phyloP scores from a whole-genome alignment of 2,113 vertebrate species.

The Tautogolabrus adspersus region DNA sequence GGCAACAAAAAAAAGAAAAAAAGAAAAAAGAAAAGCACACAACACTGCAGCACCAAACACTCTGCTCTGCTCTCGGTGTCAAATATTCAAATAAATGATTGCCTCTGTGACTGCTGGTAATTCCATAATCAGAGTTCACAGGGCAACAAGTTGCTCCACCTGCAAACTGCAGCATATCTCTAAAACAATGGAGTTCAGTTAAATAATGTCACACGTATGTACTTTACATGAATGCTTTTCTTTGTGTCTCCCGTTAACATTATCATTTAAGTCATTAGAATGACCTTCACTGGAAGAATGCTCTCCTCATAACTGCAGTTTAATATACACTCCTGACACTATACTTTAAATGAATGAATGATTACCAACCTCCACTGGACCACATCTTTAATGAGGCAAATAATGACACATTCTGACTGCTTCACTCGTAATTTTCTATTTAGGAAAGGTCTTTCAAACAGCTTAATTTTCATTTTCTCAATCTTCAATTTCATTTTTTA shows the following conservation, averaged over 20 bases:
- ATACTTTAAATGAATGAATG: constrained; percentile 9
- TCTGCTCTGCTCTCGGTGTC: constrained; percentile 26
- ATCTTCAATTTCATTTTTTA: background rate
- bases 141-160: constrained; percentile 54
- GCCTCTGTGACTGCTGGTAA: constrained; percentile 10
- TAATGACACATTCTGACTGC: background rate
- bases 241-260: background rate
- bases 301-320: constrained; percentile 11
- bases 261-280: background rate
- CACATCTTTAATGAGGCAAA: constrained; percentile 19
- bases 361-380: constrained; percentile 41
- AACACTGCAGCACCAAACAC: constrained; percentile 59
- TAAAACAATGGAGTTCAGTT: constrained; percentile 24
- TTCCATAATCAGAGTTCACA: constrained; percentile 42
- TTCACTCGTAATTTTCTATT: background rate
- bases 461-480: background rate
- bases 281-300: constrained; percentile 7
- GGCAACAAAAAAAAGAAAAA: constrained; percentile 29
- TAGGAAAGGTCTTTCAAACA: background rate
- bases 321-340: constrained; percentile 7
- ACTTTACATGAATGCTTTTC: background rate
- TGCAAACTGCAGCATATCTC: constrained; percentile 23
- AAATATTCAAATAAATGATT: constrained; percentile 41
- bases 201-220: background rate
- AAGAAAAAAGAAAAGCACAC: constrained; percentile 40